Conservation (phyloP, 1,140 invertebrate genomes). For the Formica exsecta region DNA sequence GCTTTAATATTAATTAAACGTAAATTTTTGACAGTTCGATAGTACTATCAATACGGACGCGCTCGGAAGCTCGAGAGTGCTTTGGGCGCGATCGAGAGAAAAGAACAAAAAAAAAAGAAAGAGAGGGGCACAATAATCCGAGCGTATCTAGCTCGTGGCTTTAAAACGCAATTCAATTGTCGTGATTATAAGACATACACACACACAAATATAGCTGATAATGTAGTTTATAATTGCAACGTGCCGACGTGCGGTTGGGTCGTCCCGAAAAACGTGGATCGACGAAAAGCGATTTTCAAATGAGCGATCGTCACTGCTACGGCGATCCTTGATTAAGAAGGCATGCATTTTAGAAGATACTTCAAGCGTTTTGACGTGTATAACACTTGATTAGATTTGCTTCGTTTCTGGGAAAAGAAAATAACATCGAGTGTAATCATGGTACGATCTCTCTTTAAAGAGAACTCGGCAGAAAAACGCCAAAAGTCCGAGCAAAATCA, state of each 20-base stretch:
- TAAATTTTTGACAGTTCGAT: slow-evolving; percentile 43
- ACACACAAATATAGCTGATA: slow-evolving; percentile 52
- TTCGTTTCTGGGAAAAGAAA: slow-evolving; percentile 24
- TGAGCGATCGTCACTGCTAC: neutral
- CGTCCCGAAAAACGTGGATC: slow-evolving; percentile 56
- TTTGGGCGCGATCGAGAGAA: neutral
- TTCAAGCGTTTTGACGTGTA: neutral
- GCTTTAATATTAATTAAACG: slow-evolving; percentile 48
- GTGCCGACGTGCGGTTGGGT: slow-evolving; percentile 64
- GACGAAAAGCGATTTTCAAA: slow-evolving; percentile 2
- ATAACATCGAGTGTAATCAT: neutral
- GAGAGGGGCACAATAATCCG: neutral
- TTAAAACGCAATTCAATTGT: slow-evolving; percentile 58
- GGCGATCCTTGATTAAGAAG: neutral
- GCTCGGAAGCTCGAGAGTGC: neutral
- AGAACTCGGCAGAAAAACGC: neutral
- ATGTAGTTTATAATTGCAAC: slow-evolving; percentile 65
- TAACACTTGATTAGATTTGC: neutral
- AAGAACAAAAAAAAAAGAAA: neutral
- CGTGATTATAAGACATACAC: slow-evolving; percentile 51
- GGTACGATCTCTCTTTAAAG: neutral
- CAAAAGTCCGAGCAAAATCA: neutral
- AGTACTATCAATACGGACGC: slow-evolving; percentile 12
- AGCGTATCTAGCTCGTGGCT: slow-evolving; percentile 22
- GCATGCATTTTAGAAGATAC: neutral